Base-by-base conservation (phyloP, 2,113 vertebrate genomes). In the Channa maculata region DNA sequence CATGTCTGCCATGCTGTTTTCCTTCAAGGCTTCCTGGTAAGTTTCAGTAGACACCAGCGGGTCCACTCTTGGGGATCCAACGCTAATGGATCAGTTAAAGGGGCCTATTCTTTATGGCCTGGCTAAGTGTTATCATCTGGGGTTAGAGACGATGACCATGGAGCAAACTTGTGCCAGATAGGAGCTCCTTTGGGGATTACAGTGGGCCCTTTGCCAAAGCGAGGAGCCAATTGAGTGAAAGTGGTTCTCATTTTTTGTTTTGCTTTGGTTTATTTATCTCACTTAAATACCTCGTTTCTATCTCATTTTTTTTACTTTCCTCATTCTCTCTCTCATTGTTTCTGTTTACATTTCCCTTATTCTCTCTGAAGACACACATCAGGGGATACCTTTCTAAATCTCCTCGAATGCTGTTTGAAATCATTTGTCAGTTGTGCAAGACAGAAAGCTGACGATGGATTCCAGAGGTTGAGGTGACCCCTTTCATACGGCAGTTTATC, bases 81-180 rank as follows among this genome's bases (percentile, higher is more conserved):
- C 90, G 72, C 94, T 94, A 94, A 94, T 94, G 93, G 93, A 94
- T 94, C 92, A 93, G 92, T 94, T 93, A 89, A 93, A 94, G 92
- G 87, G 90, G 89, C 85, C 92, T 93, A 82, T 92, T 87, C 89
- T 93, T 93, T 94, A 93, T 79, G 83, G 89, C 89, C 65, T 51
- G 89, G 88, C 92, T 95, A 93, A 95, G 89, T 91, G 88, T 89
- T 93, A 92, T 94, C 93, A 94, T 92, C 90, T 94, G 94, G 85
- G 88, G 91, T 91, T 86, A 90, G 91, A 92, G 90, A 91, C 88
- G 89, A 84, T 91, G 92, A 92, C 93, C 90, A 84, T 82, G 83
- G 86, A 81, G 89, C 86, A 81, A 79, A 87, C 86, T 86, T 85
- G 74, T 83, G 71, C 50, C 76, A 83, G 86, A 94, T 88, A 92